These are phyloP conservation scores for Dendroctonus valens DNA, from an alignment of 1,140 invertebrate genomes.

Conservation along the genomic window DNA sequence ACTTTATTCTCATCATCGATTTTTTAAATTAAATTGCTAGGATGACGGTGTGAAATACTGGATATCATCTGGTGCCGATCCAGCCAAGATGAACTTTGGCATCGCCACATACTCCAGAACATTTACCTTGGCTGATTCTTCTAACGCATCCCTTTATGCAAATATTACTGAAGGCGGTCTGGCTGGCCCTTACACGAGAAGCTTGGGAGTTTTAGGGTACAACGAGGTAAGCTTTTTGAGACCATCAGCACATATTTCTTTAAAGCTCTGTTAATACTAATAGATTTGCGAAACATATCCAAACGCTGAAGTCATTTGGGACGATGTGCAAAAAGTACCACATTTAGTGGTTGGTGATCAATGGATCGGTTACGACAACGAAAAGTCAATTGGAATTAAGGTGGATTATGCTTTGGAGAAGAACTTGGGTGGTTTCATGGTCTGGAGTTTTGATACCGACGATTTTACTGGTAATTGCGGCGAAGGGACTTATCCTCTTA, in stretches of 20 bases:
- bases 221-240: conserved; percentile 57
- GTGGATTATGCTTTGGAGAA: conserved; percentile 54
- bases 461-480: conserved; percentile 65
- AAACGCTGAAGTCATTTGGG: conserved; percentile 51
- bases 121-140: conserved; percentile 57
- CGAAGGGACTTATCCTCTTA: conserved; percentile 55
- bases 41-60: conserved; percentile 42
- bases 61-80: conserved; percentile 51
- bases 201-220: conserved; percentile 62
- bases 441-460: conserved; percentile 75
- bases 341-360: conserved; percentile 44
- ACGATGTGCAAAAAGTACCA: conserved; percentile 39
- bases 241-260: neutral
- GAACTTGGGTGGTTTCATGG: conserved; percentile 64
- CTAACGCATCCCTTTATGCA: conserved; percentile 56
- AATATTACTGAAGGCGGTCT: conserved; percentile 56
- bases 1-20: neutral
- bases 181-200: conserved; percentile 56
- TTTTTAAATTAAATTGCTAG: conserved; percentile 20
- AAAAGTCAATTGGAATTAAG: conserved; percentile 40
- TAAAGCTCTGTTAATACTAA: conserved; percentile 6
- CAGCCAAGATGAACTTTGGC: conserved; percentile 64
- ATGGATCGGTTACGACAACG: conserved; percentile 50
- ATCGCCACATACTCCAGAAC: conserved; percentile 66
- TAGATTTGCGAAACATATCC: conserved; percentile 49